Conservation (phyloP, 1,140 invertebrate genomes). For the Bombus turneri region DNA sequence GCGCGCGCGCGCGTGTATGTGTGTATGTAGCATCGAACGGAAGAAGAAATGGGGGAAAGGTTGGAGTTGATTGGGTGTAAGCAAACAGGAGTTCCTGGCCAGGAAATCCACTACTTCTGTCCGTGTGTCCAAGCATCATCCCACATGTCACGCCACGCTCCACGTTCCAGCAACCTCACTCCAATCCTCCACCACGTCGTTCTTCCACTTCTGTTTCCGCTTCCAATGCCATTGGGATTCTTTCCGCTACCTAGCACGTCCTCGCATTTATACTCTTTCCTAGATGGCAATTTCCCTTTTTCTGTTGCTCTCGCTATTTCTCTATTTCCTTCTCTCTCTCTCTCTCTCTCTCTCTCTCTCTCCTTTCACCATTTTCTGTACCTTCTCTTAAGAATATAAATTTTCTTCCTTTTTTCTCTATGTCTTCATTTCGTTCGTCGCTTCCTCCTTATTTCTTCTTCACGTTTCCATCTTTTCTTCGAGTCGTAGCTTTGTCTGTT, state of each 20-base stretch:
- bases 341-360: neutral
- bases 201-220: slow-evolving; percentile 42
- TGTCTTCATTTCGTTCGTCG: slow-evolving; percentile 1
- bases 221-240: slow-evolving; percentile 59
- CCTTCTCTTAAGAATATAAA: slow-evolving; percentile 45
- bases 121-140: slow-evolving; percentile 60
- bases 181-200: slow-evolving; percentile 6
- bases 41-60: slow-evolving; percentile 36
- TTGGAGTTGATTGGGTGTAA: slow-evolving; percentile 68
- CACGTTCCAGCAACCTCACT: slow-evolving; percentile 35
- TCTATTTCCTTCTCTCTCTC: neutral
- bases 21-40: neutral
- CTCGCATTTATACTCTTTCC: slow-evolving; percentile 46
- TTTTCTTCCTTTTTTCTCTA: slow-evolving; percentile 28
- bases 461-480: neutral
- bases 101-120: slow-evolving; percentile 61
- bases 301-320: slow-evolving; percentile 3
- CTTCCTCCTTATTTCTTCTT: neutral
- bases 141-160: slow-evolving; percentile 57
- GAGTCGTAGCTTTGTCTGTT: neutral
- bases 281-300: slow-evolving; percentile 39
- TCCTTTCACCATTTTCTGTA: neutral
- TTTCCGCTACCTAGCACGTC: slow-evolving; percentile 55
- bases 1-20: neutral
- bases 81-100: slow-evolving; percentile 59